Base-by-base conservation (phyloP, 2,113 vertebrate genomes). In the Xyliphius kryptos region DNA sequence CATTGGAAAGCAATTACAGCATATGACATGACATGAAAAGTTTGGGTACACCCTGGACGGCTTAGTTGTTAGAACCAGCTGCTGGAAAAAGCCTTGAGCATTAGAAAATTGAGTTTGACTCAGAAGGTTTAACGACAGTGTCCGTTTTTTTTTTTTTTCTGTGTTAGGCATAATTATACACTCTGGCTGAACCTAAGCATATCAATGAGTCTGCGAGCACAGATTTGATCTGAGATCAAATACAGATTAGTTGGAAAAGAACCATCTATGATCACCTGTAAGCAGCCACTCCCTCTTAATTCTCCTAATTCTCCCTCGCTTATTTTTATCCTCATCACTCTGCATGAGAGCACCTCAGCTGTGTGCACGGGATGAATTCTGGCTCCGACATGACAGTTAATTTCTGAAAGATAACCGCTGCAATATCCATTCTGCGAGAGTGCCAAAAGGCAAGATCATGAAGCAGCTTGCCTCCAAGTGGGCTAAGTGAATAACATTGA, bases 391-490 rank as follows among this genome's bases (percentile, higher is more conserved):
- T 54, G 59, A 48, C 14, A 79, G 50, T 54, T 66, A 73, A 83
- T 82, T 77, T 50, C 83, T 83, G 80, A 75, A 50, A 66, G 72
- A 74, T 72, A 76, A 78, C 81, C 70, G 57, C 75, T 60, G 63
- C 73, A 67, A 73, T 77, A 80, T 82, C 67, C 66, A 72, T 78
- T 70, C 59, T 62, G 43, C 16, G 51, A 44, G 62, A 46, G 52
- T 47, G 43, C 72, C 55, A 58, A 62, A 60, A 69, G 69, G 20
- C 48, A 40, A 69, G 76, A 76, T 78, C 74, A 78, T 69, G 75
- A 69, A 73, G 68, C 56, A 56, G 63, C 51, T 68, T 68, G 54
- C 67, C 68, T 69, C 77, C 72, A 78, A 62, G 53, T 58, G 38
- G 48, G 49, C 16, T 65, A 3, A 13, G 50, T 12, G 37, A 62